Evolutionary conservation across 2,888 invertebrate genomes (phyloP).

Genomic region (Invenusta paracnida): DNA sequence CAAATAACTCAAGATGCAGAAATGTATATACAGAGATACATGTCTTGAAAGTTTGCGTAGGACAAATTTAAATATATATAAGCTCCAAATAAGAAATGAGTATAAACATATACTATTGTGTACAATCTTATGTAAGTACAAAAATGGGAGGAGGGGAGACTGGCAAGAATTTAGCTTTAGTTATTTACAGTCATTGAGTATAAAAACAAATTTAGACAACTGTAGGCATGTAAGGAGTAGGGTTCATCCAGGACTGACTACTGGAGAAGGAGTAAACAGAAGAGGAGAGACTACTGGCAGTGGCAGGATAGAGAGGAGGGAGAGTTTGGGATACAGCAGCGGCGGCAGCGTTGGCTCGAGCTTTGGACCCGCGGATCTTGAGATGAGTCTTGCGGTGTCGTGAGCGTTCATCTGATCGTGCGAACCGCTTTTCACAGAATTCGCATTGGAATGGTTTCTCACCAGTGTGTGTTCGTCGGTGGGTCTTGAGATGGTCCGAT

Average conservation of each 20-base stretch:
- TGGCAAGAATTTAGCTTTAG: too few species aligned
- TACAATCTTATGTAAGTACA: too few species aligned
- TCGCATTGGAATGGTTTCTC: constrained; percentile 41
- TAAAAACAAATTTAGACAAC: too few species aligned
- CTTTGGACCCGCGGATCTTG: constrained; percentile 27
- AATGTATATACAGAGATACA: too few species aligned
- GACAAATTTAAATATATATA: too few species aligned
- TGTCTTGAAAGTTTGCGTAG: too few species aligned
- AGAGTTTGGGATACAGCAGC: not conserved
- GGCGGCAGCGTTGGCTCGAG: not conserved
- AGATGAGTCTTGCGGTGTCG: constrained; percentile 39
- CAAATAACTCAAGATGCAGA: too few species aligned
- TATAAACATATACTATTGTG: too few species aligned
- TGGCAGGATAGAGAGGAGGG: not conserved
- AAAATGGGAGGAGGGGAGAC: too few species aligned
- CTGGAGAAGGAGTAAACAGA: not conserved
- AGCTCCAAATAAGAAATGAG: too few species aligned
- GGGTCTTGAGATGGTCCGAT: constrained; percentile 42
- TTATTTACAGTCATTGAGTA: too few species aligned
- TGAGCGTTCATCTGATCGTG: constrained; percentile 40
- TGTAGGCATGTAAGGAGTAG: not conserved
- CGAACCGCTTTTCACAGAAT: constrained; percentile 40
- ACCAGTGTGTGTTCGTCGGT: constrained; percentile 40
- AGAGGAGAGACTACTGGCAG: not conserved
- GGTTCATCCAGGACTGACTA: not conserved